Conservation (phyloP, 2,888 invertebrate genomes). For the Thymelicus acteon region DNA sequence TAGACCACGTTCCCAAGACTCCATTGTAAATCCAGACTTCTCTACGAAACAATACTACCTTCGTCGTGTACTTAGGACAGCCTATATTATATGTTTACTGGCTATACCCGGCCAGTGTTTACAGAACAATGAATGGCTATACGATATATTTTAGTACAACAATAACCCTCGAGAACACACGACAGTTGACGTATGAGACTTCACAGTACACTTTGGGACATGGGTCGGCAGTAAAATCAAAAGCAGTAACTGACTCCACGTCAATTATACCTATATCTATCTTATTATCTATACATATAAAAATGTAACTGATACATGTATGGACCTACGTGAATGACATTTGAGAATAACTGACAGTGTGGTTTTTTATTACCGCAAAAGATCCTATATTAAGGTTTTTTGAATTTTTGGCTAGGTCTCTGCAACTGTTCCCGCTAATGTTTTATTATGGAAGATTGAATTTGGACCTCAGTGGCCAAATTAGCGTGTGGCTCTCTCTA, state of each 20-base stretch:
- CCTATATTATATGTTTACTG: neutral
- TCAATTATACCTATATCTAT: no score
- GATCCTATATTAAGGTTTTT: no score
- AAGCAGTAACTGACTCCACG: neutral
- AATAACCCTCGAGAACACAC: neutral
- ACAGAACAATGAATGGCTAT: conserved; percentile 3
- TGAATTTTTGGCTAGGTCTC: no score
- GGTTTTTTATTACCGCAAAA: no score
- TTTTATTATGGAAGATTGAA: no score
- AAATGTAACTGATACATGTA: no score
- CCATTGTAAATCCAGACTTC: neutral
- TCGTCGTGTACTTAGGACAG: neutral
- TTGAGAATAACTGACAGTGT: no score
- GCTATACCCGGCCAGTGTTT: neutral
- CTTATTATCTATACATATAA: no score
- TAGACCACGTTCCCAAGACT: neutral
- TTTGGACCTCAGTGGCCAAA: no score
- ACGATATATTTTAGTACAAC: conserved; percentile 7
- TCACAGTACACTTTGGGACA: neutral
- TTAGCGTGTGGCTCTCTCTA: no score
- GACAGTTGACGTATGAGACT: conserved; percentile 3
- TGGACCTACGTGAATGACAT: no score
- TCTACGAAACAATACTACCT: conserved; percentile 7
- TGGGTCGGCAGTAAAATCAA: neutral
- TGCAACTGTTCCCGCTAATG: no score